Conservation (phyloP, 1,140 invertebrate genomes). For the Ylistrum balloti region DNA sequence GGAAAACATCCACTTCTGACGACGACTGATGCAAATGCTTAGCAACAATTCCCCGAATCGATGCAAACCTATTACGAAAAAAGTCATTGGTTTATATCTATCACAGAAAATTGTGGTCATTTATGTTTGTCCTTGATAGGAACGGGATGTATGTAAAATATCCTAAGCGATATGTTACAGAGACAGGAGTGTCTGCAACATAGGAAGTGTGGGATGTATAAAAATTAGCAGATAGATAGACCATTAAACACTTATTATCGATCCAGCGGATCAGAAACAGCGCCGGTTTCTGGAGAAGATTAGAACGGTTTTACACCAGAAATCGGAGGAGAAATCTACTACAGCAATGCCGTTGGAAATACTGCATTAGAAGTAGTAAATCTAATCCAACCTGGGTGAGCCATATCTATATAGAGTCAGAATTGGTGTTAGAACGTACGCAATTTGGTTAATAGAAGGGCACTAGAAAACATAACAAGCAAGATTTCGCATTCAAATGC, state of each 20-base stretch:
- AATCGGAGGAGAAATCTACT: background rate
- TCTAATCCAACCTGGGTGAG: background rate
- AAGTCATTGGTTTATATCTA: background rate
- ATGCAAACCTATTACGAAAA: background rate
- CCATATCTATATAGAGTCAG: background rate
- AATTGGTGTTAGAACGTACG: background rate
- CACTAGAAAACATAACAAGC: conserved; percentile 5
- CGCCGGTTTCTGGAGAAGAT: background rate
- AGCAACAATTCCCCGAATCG: background rate
- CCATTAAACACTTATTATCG: background rate
- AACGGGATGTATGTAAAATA: background rate
- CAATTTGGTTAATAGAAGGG: background rate
- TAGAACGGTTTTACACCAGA: background rate
- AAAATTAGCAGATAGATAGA: conserved; percentile 18
- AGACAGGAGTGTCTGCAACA: background rate
- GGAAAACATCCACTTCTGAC: background rate
- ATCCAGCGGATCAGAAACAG: background rate
- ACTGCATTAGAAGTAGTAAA: background rate
- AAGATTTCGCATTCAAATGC: conserved; percentile 20
- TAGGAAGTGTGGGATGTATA: background rate
- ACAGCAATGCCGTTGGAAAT: background rate
- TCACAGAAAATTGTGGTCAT: background rate
- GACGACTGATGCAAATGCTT: background rate
- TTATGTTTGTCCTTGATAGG: background rate
- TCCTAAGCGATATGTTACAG: background rate